These are phyloP conservation scores for Syrphus vitripennis DNA, from an alignment of 2,888 invertebrate species.

Conservation along the genomic window DNA sequence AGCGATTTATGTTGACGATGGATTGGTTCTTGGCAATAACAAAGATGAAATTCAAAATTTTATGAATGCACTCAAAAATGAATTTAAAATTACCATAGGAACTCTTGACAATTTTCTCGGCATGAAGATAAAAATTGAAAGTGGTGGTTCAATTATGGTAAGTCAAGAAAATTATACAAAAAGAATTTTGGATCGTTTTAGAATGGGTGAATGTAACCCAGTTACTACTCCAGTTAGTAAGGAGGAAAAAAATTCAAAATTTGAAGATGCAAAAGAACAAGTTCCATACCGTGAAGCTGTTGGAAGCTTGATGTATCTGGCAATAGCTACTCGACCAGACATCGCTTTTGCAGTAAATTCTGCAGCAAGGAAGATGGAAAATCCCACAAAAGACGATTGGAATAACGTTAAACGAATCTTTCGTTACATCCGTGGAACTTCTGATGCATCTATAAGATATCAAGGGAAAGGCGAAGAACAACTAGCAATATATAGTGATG, in stretches of 20 bases:
- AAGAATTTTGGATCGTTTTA: not conserved
- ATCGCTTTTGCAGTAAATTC: too few relatives aligned
- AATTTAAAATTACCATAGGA: not conserved
- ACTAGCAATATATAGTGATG: not conserved
- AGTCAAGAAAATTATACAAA: not conserved
- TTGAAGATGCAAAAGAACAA: not conserved
- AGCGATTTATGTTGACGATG: slow-evolving; percentile 4
- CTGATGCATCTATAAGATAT: not conserved
- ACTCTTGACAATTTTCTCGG: not conserved
- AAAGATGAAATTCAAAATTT: not conserved
- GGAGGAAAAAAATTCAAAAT: not conserved
- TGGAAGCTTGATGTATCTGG: slow-evolving; percentile 51
- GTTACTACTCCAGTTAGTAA: not conserved
- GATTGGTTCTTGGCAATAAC: slow-evolving; percentile 9
- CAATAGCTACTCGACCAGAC: slow-evolving; percentile 36
- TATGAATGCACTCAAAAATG: not conserved
- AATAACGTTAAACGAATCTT: slow-evolving; percentile 45
- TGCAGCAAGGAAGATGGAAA: slow-evolving; percentile 32
- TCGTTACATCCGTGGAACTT: slow-evolving; percentile 44
- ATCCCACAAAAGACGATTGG: slow-evolving; percentile 2
- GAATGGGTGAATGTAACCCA: not conserved
- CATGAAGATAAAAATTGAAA: not conserved
- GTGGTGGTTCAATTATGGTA: not conserved
- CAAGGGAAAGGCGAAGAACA: not conserved
- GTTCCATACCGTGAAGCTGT: slow-evolving; percentile 35